Evolutionary conservation across 2,888 invertebrate genomes (phyloP).

Genomic region (Troides helena): DNA sequence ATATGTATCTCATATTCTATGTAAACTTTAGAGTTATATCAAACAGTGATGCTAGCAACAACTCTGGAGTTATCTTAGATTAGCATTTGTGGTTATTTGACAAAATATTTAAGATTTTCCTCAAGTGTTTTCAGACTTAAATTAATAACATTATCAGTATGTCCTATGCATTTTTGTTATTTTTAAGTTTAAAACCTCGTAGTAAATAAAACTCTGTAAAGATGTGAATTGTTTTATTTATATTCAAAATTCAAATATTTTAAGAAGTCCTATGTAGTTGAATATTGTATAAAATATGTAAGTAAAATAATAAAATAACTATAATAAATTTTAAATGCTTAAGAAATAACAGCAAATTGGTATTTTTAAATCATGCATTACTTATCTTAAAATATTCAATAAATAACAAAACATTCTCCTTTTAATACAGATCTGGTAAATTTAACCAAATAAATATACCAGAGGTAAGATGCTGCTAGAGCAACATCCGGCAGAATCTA

Average conservation of each 20-base stretch:
- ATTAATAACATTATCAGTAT: slow-evolving; percentile 20
- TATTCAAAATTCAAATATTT: not conserved
- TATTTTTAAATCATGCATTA: not conserved
- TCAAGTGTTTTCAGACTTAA: slow-evolving; percentile 1
- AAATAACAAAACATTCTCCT: not conserved
- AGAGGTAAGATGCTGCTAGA: not conserved
- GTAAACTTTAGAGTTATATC: too few relatives aligned
- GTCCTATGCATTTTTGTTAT: slow-evolving; percentile 22
- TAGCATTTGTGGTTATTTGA: too few relatives aligned
- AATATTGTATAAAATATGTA: too few relatives aligned
- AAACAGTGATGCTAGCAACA: too few relatives aligned
- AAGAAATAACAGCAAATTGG: too few relatives aligned
- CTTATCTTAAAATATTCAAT: not conserved
- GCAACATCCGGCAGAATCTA: not conserved
- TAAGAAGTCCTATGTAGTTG: not conserved
- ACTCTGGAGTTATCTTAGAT: too few relatives aligned
- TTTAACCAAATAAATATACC: not conserved
- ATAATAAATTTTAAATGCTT: too few relatives aligned
- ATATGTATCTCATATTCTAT: too few relatives aligned
- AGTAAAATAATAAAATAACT: too few relatives aligned
- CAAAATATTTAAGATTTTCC: not conserved
- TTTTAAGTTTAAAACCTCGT: slow-evolving; percentile 7
- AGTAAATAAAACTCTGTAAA: not conserved
- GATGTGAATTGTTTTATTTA: not conserved
- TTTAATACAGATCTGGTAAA: not conserved